Evolutionary conservation across 2,888 invertebrate genomes (phyloP), one percentile per base, ranked within the genome.

Genomic region (Eupithecia pulchellata): DNA sequence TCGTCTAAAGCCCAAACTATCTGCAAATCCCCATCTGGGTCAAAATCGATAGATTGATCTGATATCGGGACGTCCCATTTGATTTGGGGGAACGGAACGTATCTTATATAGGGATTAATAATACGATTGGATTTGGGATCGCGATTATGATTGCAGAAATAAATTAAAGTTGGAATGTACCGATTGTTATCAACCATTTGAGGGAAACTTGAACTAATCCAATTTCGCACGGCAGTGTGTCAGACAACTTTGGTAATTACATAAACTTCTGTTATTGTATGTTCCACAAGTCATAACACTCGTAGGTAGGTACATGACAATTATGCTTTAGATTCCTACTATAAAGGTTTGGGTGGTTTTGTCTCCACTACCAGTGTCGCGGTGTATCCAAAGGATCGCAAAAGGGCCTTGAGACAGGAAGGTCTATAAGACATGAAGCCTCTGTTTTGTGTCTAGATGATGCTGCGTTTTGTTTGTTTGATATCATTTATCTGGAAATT

Each of bases 41-140:
- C 52, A 47, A 8, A 66, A 66, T 69, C 70, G 20, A 66, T 70
- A 63, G 29, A 29, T 30, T 55, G 62, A 70, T 63, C 66, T 61
- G 65, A 63, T 66, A 70, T 70, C 57, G 32, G 62, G 57, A 64
- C 52, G 60, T 29, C 11, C 67, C 57, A 64, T 71, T 52, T 52
- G 20, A 64, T 64, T 52, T 29, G 30, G 71, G 70, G 71, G 71
- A 64, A 55, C 66, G 60, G 67, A 67, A 60, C 67, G 39, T 67
- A 71, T 71, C 29, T 14, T 20, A 27, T 62, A 55, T 60, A 34
- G 64, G 58, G 63, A 66, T 58, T 70, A 39, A 57, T 66, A 62
- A 62, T 39, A 29, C 58, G 36, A 71, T 71, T 66, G 25, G 62
- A 66, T 70, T 42, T 39, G 66, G 42, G 36, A 66, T 66, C 36